Conservation (phyloP, 2,797 vertebrate genomes). For the Geotrypetes seraphini region DNA sequence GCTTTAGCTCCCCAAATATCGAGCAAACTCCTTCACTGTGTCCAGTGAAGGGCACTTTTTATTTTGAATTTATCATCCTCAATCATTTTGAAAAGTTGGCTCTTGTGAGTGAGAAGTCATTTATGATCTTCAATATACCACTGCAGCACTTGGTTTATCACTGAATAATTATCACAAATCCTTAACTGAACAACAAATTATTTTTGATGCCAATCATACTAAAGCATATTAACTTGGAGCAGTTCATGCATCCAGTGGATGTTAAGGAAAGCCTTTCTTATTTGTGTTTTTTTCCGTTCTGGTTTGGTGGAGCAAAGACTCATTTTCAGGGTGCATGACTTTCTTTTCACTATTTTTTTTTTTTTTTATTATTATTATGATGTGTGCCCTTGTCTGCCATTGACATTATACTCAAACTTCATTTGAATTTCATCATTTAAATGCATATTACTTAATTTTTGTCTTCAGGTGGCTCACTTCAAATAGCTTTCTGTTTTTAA, state of each 20-base stretch:
- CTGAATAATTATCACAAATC: neutral
- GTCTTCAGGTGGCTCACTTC: no score
- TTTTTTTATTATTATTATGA: no score
- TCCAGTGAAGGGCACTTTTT: no score
- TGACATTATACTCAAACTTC: neutral
- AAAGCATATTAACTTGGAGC: neutral
- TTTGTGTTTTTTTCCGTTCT: neutral
- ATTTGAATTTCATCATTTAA: neutral
- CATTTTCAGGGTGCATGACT: neutral
- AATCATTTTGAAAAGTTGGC: no score
- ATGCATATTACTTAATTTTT: neutral
- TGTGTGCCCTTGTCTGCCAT: no score
- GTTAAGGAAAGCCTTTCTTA: neutral
- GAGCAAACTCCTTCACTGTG: no score
- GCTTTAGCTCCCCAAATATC: no score
- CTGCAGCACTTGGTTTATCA: neutral
- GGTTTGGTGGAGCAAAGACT: neutral
- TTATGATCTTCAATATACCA: slow-evolving; percentile 1
- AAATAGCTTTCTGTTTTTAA: no score
- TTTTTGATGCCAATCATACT: neutral
- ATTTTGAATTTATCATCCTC: no score
- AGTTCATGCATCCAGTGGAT: neutral
- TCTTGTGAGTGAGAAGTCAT: neutral
- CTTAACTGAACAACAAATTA: neutral
- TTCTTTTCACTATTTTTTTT: slow-evolving; percentile 6